Evolutionary conservation across 2,888 invertebrate species (phyloP).

Genomic region (Xylota segnis): DNA sequence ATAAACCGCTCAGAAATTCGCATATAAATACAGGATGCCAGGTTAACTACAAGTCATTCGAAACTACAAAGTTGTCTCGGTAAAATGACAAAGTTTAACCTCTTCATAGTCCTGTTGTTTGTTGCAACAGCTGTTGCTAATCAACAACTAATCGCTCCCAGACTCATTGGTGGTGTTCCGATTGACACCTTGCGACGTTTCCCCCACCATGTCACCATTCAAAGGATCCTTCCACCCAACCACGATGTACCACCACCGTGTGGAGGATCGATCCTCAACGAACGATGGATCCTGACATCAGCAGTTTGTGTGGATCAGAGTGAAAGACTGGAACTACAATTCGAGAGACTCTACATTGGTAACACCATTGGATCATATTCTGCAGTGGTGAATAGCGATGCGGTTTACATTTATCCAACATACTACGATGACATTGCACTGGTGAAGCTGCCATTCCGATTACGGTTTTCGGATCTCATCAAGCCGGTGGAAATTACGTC

Average conservation of each 20-base stretch:
- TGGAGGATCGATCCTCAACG: slow-evolving; percentile 66
- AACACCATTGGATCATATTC: slow-evolving; percentile 30
- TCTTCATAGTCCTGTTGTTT: neutral
- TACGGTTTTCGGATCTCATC: slow-evolving; percentile 34
- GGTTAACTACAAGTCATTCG: neutral
- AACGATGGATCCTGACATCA: slow-evolving; percentile 67
- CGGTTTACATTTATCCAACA: slow-evolving; percentile 64
- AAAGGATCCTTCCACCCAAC: neutral
- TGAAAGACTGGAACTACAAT: neutral
- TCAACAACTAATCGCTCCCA: slow-evolving; percentile 17
- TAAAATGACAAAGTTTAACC: slow-evolving; percentile 25
- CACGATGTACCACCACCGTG: neutral
- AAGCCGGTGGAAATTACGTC: slow-evolving; percentile 12
- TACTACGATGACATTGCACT: slow-evolving; percentile 69
- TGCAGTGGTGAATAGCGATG: slow-evolving; percentile 19
- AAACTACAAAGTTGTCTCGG: neutral
- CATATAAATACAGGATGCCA: neutral
- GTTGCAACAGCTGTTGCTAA: neutral
- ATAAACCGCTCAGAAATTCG: neutral
- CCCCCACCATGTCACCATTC: slow-evolving; percentile 68
- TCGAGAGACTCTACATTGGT: slow-evolving; percentile 27
- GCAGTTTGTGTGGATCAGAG: slow-evolving; percentile 37
- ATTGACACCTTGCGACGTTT: slow-evolving; percentile 68
- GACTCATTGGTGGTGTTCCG: slow-evolving; percentile 47
- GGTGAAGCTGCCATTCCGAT: slow-evolving; percentile 48